Evolutionary conservation across 2,113 vertebrate genomes (phyloP), one percentile per base, ranked within the genome.

Genomic region (Leiothrix lutea): DNA sequence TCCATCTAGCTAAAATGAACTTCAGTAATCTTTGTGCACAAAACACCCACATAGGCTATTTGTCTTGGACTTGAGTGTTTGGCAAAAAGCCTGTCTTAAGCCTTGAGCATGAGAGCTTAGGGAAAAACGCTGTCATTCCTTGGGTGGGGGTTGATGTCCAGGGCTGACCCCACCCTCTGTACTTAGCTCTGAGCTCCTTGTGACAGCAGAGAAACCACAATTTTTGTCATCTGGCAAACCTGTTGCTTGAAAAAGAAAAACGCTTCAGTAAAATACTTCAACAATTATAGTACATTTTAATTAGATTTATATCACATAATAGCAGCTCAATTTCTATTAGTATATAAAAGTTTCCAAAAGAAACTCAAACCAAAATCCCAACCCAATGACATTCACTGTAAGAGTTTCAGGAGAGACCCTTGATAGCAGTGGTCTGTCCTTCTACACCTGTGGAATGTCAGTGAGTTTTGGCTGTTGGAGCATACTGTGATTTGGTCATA

Each of bases 151-250:
- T 83, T 87, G 95, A 96, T 97, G 98, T 98, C 98, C 98, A 93
- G 92, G 95, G 62, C 58, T 91, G 97, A 97, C 95, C 94, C 97
- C 97, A 96, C 97, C 97, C 97, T 95, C 80, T 97, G 97, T 78
- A 56, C 96, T 96, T 95, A 82, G 97, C 98, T 97, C 74, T 85
- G 85, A 98, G 97, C 93, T 97, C 98, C 97, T 98, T 98, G 98
- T 97, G 99, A 96, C 36, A 65, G 86, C 44, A 28, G 33, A 96
- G 74, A 97, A 98, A 97, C 97, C 96, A 96, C 98, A 99, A 98
- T 98, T 98, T 98, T 97, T 97, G 98, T 98, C 98, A 98, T 98
- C 97, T 98, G 97, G 88, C 97, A 98, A 98, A 98, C 98, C 97
- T 98, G 96, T 98, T 95, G 62, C 97, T 97, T 90, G 83, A 95